Evolutionary conservation across 2,113 vertebrate genomes (phyloP).

Genomic region (Trinectes maculatus): DNA sequence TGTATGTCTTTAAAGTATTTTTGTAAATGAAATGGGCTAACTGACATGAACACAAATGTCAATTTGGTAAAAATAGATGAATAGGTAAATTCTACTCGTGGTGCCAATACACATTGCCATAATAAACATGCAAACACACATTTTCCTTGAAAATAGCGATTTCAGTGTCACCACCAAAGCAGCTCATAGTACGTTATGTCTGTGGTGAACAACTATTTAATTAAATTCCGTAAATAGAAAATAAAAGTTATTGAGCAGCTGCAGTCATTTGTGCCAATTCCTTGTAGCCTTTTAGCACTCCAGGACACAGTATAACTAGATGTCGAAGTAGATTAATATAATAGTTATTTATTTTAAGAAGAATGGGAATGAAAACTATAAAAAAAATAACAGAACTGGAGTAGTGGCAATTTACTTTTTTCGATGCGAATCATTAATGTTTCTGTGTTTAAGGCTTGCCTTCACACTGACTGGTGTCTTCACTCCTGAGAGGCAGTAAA

Average conservation of each 20-base stretch:
- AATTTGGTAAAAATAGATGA: background rate
- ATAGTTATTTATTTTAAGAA: slow-evolving; percentile 1
- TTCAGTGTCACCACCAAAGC: slow-evolving; percentile 11
- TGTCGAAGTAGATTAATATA: background rate
- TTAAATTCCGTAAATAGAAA: background rate
- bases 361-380: background rate
- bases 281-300: background rate
- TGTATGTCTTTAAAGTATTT: no score
- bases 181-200: background rate
- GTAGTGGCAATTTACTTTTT: background rate
- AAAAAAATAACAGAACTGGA: background rate
- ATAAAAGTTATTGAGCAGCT: background rate
- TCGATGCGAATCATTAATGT: background rate
- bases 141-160: background rate
- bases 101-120: no score
- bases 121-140: background rate
- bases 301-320: no score
- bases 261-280: no score
- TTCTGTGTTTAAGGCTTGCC: background rate
- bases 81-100: background rate
- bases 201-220: no score
- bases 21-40: no score
- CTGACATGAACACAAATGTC: background rate
- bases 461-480: background rate
- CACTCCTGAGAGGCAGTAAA: background rate